Evolutionary conservation across 2,888 invertebrate genomes (phyloP), one percentile per base, ranked within the genome.

Genomic region (Hypomecis atomaria): DNA sequence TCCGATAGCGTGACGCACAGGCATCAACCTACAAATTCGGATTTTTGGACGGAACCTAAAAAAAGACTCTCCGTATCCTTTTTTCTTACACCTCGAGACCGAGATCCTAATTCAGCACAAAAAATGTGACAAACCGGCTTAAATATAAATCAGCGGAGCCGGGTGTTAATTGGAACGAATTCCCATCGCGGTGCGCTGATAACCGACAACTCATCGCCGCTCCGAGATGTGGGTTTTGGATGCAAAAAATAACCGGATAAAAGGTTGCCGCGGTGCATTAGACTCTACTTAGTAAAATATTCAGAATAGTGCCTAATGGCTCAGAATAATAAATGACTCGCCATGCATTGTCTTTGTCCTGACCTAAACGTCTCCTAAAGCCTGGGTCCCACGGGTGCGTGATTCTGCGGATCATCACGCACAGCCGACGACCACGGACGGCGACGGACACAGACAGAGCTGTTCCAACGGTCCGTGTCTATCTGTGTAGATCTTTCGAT

Each of bases 161-260:
- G 82, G 82, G 90, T 90, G 92, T 90, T 91, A 92, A 92, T 92
- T 92, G 90, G 90, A 84, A 87, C 86, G 89, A 88, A 89, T 89
- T 85, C 86, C 79, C 81, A 23, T 75, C 75, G 80, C 76, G 78
- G 76, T 79, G 72, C 78, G 76, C 77, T 77, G 87, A 87, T 87
- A 89, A 76, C 74, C 64, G 70, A 71, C 73, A 71, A 70, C 66
- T 72, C 71, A 71, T 73, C 75, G 72, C 64, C 47, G 65, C 57
- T 38, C 36, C 6, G 61, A 62, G 71, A 72, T 68, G 72, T 72
- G 68, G 71, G 71, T 68, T 67, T 71, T 56, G 13, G 66, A 59
- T 42, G 57, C 66, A 69, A 72, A 69, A 71, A 72, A 66, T 60
- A 50, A 67, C 53, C 23, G 13, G 40, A 62, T 53, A 64, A 69